Evolutionary conservation across 1,140 invertebrate species (phyloP), one percentile per base, ranked within the genome.

Genomic region (Pseudomyrmex dendroicus): DNA sequence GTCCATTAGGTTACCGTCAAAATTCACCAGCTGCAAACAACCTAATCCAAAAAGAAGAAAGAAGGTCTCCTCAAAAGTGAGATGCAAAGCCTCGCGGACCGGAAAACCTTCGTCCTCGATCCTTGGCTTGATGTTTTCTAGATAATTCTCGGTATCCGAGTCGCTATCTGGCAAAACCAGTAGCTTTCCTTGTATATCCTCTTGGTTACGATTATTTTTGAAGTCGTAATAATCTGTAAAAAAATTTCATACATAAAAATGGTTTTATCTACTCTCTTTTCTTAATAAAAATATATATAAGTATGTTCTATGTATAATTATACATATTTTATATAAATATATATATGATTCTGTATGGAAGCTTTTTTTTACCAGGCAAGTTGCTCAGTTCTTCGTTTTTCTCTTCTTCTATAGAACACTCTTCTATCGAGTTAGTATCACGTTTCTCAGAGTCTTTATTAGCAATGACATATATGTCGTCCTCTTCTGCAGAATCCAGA

Each of bases 1-100:
- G 82, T 91, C 95, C 56, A 98, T 88, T 50, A 94, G 61, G 52
- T 94, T 95, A 67, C 94, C 95, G 52, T 95, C 92, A 89, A 94
- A 90, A 92, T 96, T 93, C 52, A 95, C 90, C 56, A 98, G 94
- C 90, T 96, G 94, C 50, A 98, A 92, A 91, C 97, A 97, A 13
- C 96, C 96, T 44, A 98, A 92, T 35, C 95, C 97, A 94, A 96
- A 97, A 35, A 95, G 93, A 22, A 99, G 94, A 88, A 98, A 98
- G 92, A 97, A 98, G 0, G 97, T 96, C 94, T 98, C 97, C 91
- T 97, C 96, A 73, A 96, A 95, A 44, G 95, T 95, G 2, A 98
- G 92, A 89, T 96, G 94, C 22, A 97, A 91, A 12, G 95, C 96
- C 94, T 97, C 97, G 68, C 94, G 92, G 1, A 96, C 86, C 46